These are phyloP conservation scores for Ormyrus rosae DNA, from an alignment of 2,888 invertebrate genomes.

Conservation along the genomic window DNA sequence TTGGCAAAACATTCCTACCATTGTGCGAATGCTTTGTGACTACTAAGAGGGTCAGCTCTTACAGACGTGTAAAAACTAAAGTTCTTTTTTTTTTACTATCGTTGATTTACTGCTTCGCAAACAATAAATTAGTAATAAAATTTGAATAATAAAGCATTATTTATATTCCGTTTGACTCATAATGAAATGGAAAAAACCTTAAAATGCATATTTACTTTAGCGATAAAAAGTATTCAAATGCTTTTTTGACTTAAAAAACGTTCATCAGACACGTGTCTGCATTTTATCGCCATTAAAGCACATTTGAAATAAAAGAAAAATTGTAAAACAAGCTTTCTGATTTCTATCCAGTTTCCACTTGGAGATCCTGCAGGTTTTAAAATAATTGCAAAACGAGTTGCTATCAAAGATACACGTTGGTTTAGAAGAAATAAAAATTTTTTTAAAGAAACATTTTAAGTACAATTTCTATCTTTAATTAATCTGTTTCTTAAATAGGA, in stretches of 20 bases:
- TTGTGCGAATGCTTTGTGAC: constrained; percentile 17
- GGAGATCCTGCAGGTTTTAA: background rate
- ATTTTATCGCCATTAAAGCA: constrained; percentile 26
- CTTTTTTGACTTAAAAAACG: too few relatives aligned
- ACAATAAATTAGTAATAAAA: too few relatives aligned
- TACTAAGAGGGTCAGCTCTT: constrained; percentile 21
- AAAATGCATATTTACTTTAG: too few relatives aligned
- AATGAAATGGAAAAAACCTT: too few relatives aligned
- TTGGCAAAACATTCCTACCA: constrained; percentile 12
- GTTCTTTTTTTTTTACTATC: background rate
- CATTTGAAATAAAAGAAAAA: constrained; percentile 10
- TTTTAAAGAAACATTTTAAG: too few relatives aligned
- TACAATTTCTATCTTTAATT: too few relatives aligned
- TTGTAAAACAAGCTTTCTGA: constrained; percentile 29
- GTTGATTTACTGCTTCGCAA: background rate
- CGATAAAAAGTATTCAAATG: too few relatives aligned
- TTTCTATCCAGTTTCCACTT: constrained; percentile 11
- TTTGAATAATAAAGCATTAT: too few relatives aligned
- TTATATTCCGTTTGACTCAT: too few relatives aligned
- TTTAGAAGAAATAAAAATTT: background rate
- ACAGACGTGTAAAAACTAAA: constrained; percentile 13
- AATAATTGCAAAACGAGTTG: constrained; percentile 26
- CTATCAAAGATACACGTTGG: constrained; percentile 3
- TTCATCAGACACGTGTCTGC: background rate
- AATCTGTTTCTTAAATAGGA: too few relatives aligned